Percentiles rank a stretch among this genome's conserved stretches.
phyloP scores from a whole-genome alignment of 1,140 invertebrate species.

The Zeugodacus cucurbitae region DNA sequence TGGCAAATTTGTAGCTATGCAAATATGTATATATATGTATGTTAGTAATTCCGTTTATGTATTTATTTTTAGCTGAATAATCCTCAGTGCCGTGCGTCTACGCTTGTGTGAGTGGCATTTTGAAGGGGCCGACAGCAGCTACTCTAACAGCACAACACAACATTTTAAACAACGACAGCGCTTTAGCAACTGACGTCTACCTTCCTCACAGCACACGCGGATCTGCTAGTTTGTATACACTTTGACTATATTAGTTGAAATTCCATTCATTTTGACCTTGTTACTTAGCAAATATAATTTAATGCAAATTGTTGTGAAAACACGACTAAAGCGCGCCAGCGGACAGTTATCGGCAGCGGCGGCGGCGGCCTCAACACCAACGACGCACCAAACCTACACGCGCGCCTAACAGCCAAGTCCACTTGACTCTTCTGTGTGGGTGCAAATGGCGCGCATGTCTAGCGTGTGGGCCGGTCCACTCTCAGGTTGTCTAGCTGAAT shows the following conservation, averaged over 20 bases:
- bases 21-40: neutral
- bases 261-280: conserved; percentile 2
- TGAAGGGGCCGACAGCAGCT: neutral
- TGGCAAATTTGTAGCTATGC: neutral
- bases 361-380: neutral
- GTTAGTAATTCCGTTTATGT: neutral
- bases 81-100: too few relatives aligned
- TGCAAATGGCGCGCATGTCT: neutral
- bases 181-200: neutral
- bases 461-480: neutral
- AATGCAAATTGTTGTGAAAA: conserved; percentile 13
- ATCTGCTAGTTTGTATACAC: neutral
- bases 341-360: neutral
- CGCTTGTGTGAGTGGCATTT: neutral
- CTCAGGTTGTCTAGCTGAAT: neutral
- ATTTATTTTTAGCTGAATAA: neutral
- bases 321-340: neutral
- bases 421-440: neutral
- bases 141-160: neutral
- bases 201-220: neutral
- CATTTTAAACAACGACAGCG: neutral
- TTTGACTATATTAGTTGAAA: neutral
- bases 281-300: conserved; percentile 30
- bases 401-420: neutral
- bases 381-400: neutral